A percentile compares a stretch with the other conserved stretches of the same genome.
Conservation (phyloP, 2,888 invertebrate species). For the Alentia gelatinosa region DNA sequence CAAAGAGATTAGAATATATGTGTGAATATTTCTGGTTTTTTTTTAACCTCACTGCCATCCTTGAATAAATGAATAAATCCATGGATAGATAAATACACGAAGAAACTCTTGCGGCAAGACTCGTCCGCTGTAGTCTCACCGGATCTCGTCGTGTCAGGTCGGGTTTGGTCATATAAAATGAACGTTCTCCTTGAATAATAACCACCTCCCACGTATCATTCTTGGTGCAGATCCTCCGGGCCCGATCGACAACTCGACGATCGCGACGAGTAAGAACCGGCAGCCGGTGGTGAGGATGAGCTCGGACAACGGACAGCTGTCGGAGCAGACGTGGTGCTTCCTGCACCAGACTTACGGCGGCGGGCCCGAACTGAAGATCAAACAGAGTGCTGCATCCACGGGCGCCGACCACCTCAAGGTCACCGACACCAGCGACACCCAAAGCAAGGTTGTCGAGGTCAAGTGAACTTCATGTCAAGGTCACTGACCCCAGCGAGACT, state of each 20-base stretch:
- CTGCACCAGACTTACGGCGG: constrained; percentile 93
- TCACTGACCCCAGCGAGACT: no score
- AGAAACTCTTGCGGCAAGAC: no score
- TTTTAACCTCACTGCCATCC: no score
- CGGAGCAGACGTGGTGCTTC: constrained; percentile 92
- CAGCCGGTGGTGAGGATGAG: constrained; percentile 73
- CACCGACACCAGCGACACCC: not conserved
- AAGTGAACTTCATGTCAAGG: not conserved
- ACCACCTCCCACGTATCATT: no score
- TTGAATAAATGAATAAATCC: no score
- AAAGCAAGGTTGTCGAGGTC: not conserved
- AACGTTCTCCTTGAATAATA: no score
- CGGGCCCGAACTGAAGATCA: constrained; percentile 89
- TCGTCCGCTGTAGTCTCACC: no score
- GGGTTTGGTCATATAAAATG: no score
- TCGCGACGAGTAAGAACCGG: constrained; percentile 82
- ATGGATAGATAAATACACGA: no score
- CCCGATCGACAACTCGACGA: constrained; percentile 91
- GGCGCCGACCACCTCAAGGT: not conserved
- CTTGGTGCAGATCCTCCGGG: constrained; percentile 90
- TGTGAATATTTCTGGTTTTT: no score
- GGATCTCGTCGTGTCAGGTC: no score
- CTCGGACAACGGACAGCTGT: constrained; percentile 84
- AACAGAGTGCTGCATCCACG: constrained; percentile 25
- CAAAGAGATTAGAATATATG: no score